A percentile compares a stretch with the other conserved stretches of the same genome.
Evolutionary conservation across 2,797 vertebrate species (phyloP).

Genomic region (Psittacula derbiana): DNA sequence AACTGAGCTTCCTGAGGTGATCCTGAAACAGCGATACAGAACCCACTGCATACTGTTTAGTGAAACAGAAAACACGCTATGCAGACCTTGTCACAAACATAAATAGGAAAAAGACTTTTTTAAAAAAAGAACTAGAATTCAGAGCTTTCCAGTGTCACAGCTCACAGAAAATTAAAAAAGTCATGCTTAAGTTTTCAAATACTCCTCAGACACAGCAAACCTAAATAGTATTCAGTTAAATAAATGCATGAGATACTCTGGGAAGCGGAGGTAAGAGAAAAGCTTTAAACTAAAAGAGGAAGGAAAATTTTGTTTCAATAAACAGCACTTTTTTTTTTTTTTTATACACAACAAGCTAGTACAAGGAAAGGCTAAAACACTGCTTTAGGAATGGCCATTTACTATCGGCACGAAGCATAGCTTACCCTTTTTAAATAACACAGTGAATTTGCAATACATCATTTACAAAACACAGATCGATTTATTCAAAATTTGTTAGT

Average conservation of each 20-base stretch:
- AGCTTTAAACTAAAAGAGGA: constrained; percentile 67
- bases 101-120: constrained; percentile 70
- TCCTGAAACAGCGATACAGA: constrained; percentile 80
- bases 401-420: constrained; percentile 76
- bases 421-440: constrained; percentile 80
- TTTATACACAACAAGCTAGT: constrained; percentile 75
- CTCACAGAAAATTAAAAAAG: constrained; percentile 72
- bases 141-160: constrained; percentile 83
- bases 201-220: constrained; percentile 87
- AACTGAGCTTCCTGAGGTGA: constrained; percentile 92
- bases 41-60: constrained; percentile 72
- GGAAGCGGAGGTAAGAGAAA: constrained; percentile 67
- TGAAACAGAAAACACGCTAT: constrained; percentile 55
- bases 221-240: constrained; percentile 76
- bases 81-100: constrained; percentile 69
- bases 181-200: constrained; percentile 84
- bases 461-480: constrained; percentile 80
- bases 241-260: constrained; percentile 70
- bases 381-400: constrained; percentile 80
- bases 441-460: constrained; percentile 79
- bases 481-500: constrained; percentile 83
- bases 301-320: constrained; percentile 66
- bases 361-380: constrained; percentile 78
- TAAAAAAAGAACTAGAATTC: constrained; percentile 42
- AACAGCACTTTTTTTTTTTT: constrained; percentile 73